Evolutionary conservation across 2,797 vertebrate genomes (phyloP).

Genomic region (Leptodactylus fallax): DNA sequence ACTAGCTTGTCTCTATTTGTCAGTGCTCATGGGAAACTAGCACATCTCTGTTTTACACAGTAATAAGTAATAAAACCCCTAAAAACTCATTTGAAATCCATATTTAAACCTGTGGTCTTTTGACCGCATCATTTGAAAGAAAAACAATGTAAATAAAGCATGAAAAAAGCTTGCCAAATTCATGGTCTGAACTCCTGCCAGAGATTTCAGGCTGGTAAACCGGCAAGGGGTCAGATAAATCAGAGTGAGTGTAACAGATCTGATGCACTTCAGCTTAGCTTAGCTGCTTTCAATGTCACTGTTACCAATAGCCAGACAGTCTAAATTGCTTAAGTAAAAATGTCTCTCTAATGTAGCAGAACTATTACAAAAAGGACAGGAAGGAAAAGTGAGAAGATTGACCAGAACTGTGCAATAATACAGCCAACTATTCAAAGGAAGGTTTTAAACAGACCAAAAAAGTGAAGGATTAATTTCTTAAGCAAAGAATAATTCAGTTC

Average conservation of each 20-base stretch:
- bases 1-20: not conserved
- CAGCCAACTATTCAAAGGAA: conserved; percentile 39
- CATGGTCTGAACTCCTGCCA: conserved; percentile 74
- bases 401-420: conserved; percentile 60
- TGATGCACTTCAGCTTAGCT: conserved; percentile 71
- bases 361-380: conserved; percentile 51
- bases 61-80: conserved; percentile 20
- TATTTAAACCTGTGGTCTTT: conserved; percentile 66
- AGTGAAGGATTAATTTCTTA: conserved; percentile 70
- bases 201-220: conserved; percentile 75
- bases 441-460: conserved; percentile 57
- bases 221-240: conserved; percentile 71
- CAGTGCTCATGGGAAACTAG: not conserved
- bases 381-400: conserved; percentile 69
- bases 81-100: conserved; percentile 63
- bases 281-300: conserved; percentile 67
- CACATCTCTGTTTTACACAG: not conserved
- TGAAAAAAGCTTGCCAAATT: conserved; percentile 64
- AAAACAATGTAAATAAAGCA: conserved; percentile 65
- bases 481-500: conserved; percentile 69
- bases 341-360: conserved; percentile 69
- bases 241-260: conserved; percentile 71
- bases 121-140: conserved; percentile 67
- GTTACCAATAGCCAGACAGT: conserved; percentile 69
- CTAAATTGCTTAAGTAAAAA: conserved; percentile 68